phyloP scores from a whole-genome alignment of 2,797 vertebrate genomes.

The Numenius phaeopus region DNA sequence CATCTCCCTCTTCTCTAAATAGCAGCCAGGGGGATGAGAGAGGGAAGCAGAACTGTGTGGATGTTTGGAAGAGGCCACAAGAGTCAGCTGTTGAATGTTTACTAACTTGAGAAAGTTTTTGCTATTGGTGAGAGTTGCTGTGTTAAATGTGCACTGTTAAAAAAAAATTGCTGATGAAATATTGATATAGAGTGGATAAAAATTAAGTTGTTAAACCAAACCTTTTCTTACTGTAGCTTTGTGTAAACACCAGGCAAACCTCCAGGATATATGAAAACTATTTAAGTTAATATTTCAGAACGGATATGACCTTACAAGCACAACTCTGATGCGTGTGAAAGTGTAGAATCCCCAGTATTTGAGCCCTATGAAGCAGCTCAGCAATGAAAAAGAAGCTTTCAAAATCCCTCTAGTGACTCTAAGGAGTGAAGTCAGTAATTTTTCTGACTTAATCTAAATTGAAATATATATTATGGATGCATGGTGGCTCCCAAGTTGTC shows the following conservation, averaged over 20 bases:
- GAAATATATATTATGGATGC: background rate
- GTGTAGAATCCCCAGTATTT: background rate
- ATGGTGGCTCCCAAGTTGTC: background rate
- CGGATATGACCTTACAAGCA: accelerated
- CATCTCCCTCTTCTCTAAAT: background rate
- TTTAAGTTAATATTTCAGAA: background rate
- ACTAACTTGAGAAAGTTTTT: background rate
- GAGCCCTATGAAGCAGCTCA: background rate
- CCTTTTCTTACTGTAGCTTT: background rate
- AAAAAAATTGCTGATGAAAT: background rate
- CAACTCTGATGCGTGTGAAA: background rate
- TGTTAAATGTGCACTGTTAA: background rate
- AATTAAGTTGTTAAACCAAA: background rate
- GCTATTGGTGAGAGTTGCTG: background rate
- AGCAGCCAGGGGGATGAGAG: background rate
- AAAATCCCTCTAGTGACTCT: background rate
- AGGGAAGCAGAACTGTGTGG: background rate
- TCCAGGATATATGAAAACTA: background rate
- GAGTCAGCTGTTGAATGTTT: background rate
- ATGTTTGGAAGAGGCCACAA: background rate
- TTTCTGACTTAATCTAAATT: background rate
- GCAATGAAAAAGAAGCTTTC: background rate
- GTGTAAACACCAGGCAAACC: background rate
- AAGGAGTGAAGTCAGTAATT: background rate
- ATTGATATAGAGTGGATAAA: background rate